Evolutionary conservation across 2,888 invertebrate species (phyloP), one percentile per base, ranked within the genome.

Genomic region (Lutraria lutraria): DNA sequence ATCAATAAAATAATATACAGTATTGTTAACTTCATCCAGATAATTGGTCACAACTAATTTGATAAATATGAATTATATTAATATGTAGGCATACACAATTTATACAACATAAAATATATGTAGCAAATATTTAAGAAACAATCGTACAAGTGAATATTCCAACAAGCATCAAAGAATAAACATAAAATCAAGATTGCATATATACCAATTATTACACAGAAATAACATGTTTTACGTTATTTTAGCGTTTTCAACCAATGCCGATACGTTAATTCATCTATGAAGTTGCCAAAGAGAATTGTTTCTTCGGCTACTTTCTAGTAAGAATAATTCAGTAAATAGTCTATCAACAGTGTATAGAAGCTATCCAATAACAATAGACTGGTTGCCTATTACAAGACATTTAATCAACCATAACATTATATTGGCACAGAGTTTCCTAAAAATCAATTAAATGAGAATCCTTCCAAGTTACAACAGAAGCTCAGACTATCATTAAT

Each of bases 381-480:
- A 31, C 76, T 25, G 6, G 31, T 10, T 31, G 19, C 31, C 34
- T 34, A 76, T 76, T 76, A 76, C 25, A 19, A 76, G 76, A 34
- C 34, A 34, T 34, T 76, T 76, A 76, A 76, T 76, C 76, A 76
- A 76, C 31, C 34, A 19, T 34, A 76, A 31, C 76, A 76, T 34
- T 25, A 19, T 76, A 76, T 34, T 76, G 76, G 76, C 76, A 76
- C 76, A 3, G 34, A 76, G 76, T 76, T 76, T 76, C 76, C 76
- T 6, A 76, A 76, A 56, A 76, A 76, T 76, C 76, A 76, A 76
- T 76, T 76, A 19, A 25, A 76, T 31, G 34, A 31, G 76, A 34
- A 76, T 31, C 16, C 16, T 76, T 76, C 34, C 34, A 76, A 12
- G 34, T 34, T 76, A 76, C 76, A 19, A 76, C 34, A 34, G 76